phyloP scores from a whole-genome alignment of 2,113 vertebrate species.

The Falcunculus frontatus region DNA sequence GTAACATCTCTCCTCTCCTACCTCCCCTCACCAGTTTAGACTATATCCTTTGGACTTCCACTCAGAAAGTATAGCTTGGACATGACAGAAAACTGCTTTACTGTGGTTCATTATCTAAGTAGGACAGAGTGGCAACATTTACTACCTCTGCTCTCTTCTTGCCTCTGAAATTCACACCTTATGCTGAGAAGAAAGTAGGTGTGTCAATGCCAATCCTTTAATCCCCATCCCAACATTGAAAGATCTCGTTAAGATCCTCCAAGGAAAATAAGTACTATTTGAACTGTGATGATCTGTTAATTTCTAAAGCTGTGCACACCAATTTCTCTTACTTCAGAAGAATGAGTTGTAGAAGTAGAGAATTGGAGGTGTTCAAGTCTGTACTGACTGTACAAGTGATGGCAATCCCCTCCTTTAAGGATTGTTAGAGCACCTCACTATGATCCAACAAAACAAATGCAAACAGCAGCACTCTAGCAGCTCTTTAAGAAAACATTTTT shows the following conservation, averaged over 20 bases:
- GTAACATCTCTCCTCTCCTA: not conserved
- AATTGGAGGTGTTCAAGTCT: not conserved
- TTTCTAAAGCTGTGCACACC: not conserved
- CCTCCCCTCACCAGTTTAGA: not conserved
- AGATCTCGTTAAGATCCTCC: not conserved
- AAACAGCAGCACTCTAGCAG: not conserved
- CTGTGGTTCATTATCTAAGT: not conserved
- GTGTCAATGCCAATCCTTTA: not conserved
- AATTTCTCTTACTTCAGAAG: not conserved
- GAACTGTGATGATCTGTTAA: not conserved
- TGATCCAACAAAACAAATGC: not conserved
- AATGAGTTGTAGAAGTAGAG: accelerated
- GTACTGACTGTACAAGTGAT: not conserved
- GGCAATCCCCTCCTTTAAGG: not conserved
- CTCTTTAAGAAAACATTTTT: not conserved
- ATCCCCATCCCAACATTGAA: not conserved
- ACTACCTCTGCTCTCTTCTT: not conserved
- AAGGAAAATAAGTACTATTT: not conserved
- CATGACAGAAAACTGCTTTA: not conserved
- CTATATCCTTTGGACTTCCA: not conserved
- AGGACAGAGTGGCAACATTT: not conserved
- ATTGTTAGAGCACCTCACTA: not conserved
- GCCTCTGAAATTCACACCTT: not conserved
- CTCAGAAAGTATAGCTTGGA: not conserved
- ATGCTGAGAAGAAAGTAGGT: not conserved